Base-by-base conservation (phyloP, 2,888 invertebrate species). In the Glyphotaelius pellucidus region DNA sequence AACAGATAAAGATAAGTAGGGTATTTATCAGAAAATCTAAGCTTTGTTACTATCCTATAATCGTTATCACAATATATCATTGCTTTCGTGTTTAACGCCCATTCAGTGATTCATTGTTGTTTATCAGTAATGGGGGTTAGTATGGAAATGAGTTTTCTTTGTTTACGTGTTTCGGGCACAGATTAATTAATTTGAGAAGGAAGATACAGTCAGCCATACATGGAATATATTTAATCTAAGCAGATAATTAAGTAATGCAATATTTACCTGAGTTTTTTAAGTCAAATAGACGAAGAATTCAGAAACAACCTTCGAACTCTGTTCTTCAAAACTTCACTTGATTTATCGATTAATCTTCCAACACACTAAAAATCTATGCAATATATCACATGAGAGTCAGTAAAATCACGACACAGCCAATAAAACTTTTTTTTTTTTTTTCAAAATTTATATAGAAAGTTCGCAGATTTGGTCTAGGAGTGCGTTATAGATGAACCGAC, bases 361-460 rank as follows among this genome's bases (percentile, higher is more conserved):
- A 89, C 88, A 35, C 79, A 89, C 88, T 89, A 89, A 89, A 3
- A 86, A 87, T 87, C 88, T 89, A 89, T 89, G 79, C 11, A 90
- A 90, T 90, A 90, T 90, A 90, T 90, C 90, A 90, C 90, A 90
- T 81, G 81, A 90, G 81, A 42, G 90, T 90, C 80, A 79, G 79
- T 79, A 81, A 79, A 80, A 42, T 90, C 90, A 90, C 47, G 90
- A 90, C 90, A 90, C 90, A 90, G 90, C 90, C 90, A 90, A 81
- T 67, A 67, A 89, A 79, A 79, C 35, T 89, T 25, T 15, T 35
- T 80, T 42, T 35, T 80, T 42, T 79, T 89, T 89, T 89, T 89
- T n/a, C n/a, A 35, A 67, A 38, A 87, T 32, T 35, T 32, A 80
- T 32, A 89, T 80, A 89, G 31, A 32, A 31, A 31, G 52, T 52